Evolutionary conservation across 2,888 invertebrate genomes (phyloP).

Genomic region (Myopa testacea): DNA sequence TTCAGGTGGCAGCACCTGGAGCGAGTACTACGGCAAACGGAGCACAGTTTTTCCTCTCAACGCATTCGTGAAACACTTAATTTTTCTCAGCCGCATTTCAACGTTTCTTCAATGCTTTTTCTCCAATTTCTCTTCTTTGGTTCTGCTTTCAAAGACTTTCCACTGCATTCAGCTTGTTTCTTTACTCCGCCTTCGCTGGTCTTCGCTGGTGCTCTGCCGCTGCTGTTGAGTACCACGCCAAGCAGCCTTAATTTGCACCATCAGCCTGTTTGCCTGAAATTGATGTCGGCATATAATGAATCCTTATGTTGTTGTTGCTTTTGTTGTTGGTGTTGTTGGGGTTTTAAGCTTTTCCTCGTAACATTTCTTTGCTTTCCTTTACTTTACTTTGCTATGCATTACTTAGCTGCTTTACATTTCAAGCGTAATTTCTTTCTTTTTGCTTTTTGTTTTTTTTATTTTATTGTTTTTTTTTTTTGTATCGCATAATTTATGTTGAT

Average conservation of each 20-base stretch:
- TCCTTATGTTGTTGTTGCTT: slow-evolving; percentile 17
- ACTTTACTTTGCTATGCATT: neutral
- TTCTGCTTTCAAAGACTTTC: neutral
- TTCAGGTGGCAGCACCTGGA: neutral
- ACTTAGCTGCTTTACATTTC: slow-evolving; percentile 6
- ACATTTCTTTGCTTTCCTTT: neutral
- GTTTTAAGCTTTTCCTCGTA: neutral
- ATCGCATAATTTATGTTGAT: slow-evolving; percentile 24
- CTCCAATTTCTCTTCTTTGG: slow-evolving; percentile 1
- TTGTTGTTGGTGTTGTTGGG: slow-evolving; percentile 12
- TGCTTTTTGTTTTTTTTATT: neutral
- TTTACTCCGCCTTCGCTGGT: neutral
- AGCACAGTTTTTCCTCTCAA: neutral
- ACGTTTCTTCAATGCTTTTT: slow-evolving; percentile 22
- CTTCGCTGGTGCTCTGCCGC: too few species aligned
- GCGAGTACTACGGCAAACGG: too few species aligned
- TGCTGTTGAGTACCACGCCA: neutral
- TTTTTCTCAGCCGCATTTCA: slow-evolving; percentile 20
- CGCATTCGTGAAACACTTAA: neutral
- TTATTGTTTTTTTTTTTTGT: neutral
- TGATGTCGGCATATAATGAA: slow-evolving; percentile 33
- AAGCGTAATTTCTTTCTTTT: neutral
- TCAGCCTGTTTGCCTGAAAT: slow-evolving; percentile 28
- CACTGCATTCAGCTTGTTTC: neutral
- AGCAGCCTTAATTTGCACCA: slow-evolving; percentile 28